Evolutionary conservation across 2,888 invertebrate genomes (phyloP), one percentile per base, ranked within the genome.

Genomic region (Ophioninae sp.): DNA sequence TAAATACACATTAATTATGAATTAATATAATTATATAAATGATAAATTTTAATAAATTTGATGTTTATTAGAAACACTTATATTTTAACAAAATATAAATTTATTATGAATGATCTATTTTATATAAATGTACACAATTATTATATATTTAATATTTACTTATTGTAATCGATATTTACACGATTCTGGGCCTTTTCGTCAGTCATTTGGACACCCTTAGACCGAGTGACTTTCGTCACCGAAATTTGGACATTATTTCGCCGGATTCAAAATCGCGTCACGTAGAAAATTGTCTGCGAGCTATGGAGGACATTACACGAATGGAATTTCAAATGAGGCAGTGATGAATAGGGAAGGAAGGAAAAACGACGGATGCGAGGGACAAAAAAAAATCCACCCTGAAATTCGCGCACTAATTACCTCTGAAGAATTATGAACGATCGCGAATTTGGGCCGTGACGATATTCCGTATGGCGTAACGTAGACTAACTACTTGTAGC

Each of bases 251-350:
- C 69, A 72, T 72, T 63, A 58, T 71, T 2, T 37, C 13, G 20
- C 68, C 20, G 58, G 56, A 44, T 83, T 79, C 23, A 75, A 79
- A 81, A 76, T 83, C 73, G 39, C 77, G 77, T 79, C 84, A 84
- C 84, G 84, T 81, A 84, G 79, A 76, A 37, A 44, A 59, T 72
- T 58, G 75, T 72, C 75, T 65, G 13, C 30, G 67, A 63, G 59
- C 69, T 64, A 56, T 44, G 37, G 58, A 74, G 39, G 44, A 51
- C 51, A 64, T 74, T 79, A 64, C 79, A 37, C 71, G 61, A 73
- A 72, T 74, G 61, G 82, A 82, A 85, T 82, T 80, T 73, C 79
- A 20, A 78, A 77, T 74, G 80, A 77, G 23, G 23, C 58, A 59
- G 74, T 59, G 74, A 80, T 74, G 74, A 81, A 78, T 77, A 58